Base-by-base conservation (phyloP, 2,797 vertebrate genomes). In the Tapirus indicus region DNA sequence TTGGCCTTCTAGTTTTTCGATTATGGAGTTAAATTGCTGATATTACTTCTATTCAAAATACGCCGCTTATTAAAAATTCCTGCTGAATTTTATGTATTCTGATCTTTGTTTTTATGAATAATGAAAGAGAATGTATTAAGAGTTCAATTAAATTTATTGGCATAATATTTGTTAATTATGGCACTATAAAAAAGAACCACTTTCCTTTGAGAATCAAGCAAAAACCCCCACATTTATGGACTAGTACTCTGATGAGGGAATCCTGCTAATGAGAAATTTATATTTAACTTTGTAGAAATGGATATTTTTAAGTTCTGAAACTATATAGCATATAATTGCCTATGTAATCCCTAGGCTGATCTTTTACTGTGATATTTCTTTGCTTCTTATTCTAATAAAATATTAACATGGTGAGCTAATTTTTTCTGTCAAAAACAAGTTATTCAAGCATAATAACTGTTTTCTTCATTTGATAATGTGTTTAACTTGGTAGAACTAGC, bases 401-500 rank as follows among this genome's bases (percentile, higher is more conserved):
- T 21, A 47, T 44, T 21, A 90, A 87, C 0, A 0, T 35, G 49
- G 20, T 29, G 8, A 41, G 52, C 62, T 89, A 75, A 49, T n/a
- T 87, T 93, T 83, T 97, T 91, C n/a, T 64, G 10, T 79, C 88
- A 96, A 29, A 94, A 97, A 85, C 32, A 97, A 49, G 25, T 96
- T 97, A 95, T 80, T 56, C 84, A 83, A 56, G 64, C 68, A 32
- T 78, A 94, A 86, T 0, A 0, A 88, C 66, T 91, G 7, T 35
- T 64, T 35, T 95, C 35, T 97, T 88, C 97, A 92, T 44, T 94
- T 97, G 66, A 71, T 85, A 97, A 87, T 0, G 0, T 97, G 27
- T 80, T 96, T 97, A 97, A 97, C 96, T 88, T 90, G 79, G 35
- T 96, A 95, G 92, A 97, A 96, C 89, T 52, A 29, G 71, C 97